Percentiles rank a stretch among this genome's conserved stretches.
Conservation (phyloP, 2,113 vertebrate genomes). For the Plecotus auritus region DNA sequence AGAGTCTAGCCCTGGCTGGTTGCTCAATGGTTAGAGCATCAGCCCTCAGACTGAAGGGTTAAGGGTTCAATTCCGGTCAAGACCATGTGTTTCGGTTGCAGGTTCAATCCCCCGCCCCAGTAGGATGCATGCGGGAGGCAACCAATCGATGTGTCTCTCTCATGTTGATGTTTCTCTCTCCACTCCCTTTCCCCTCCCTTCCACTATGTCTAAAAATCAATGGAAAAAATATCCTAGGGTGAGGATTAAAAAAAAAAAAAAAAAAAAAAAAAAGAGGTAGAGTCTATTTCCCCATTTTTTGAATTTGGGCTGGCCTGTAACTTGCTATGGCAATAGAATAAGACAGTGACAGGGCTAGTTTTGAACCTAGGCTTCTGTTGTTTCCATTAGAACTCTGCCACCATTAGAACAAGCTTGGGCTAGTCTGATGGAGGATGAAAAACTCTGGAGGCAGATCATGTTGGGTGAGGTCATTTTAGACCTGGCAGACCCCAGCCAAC, state of each 20-base stretch:
- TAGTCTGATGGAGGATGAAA: background rate
- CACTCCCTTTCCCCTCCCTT: no score
- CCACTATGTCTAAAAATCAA: no score
- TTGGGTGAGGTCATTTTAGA: conserved; percentile 41
- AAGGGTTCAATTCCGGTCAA: no score
- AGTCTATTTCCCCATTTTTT: background rate
- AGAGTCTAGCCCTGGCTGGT: background rate
- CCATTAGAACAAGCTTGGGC: background rate
- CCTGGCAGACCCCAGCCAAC: conserved; percentile 13
- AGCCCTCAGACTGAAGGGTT: no score
- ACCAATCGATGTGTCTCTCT: no score
- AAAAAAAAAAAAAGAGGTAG: background rate
- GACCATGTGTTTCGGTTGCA: no score
- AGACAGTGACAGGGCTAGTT: background rate
- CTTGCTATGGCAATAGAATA: background rate
- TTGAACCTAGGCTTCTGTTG: background rate
- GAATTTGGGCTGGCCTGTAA: background rate
- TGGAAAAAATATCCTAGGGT: no score
- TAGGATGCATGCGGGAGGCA: no score
- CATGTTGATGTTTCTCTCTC: no score
- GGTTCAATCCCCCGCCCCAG: no score
- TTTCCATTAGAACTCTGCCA: conserved; percentile 4
- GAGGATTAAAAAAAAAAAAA: no score
- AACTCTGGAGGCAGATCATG: background rate
- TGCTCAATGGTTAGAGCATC: no score